Base-by-base conservation (phyloP, 2,797 vertebrate species). In the Vireo griseus region DNA sequence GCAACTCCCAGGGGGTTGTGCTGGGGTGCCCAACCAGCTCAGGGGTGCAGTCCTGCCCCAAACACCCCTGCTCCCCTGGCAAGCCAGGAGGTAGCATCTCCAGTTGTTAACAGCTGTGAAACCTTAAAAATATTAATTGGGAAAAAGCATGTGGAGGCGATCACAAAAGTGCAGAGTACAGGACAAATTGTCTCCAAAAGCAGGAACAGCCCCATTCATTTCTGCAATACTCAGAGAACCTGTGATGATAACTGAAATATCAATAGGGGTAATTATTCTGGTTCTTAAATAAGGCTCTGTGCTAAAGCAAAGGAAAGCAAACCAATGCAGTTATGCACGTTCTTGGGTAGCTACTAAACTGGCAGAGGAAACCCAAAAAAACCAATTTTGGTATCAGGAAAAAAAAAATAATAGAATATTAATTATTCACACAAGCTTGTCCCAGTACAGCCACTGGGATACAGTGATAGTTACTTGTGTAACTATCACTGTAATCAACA, bases 1-100 rank as follows among this genome's bases (percentile, higher is more conserved):
- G 96, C 97, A 97, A 97, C 97, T 78, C 78, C 58, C 81, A 50
- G 17, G n/a, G 58, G 85, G 31, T 35, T 81, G 52, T 11, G 2
- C 42, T 33, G 52, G 82, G 72, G 75, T 81, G 76, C 76, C 45
- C 4, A 4, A 31, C 59, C 67, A 33, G 65, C 77, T 82, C 48
- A 11, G 68, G 50, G 57, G 25, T 22, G 40, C 65, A 80, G 35
- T 39, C 42, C 48, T 84, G 62, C 59, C 39, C 57, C 68, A 71
- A 74, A 85, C 51, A 81, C 8, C 39, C 25, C 51, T 21, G 52
- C 54, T 74, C 21, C 5, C 0, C 40, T 19, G 9, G 73, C 33
- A 24, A 68, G 69, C 39, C 25, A 44, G 28, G 9, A 69, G 29
- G 31, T 20, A 83, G 26, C 24, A 58, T 29, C 40, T 66, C 40